Base-by-base conservation (phyloP, 2,113 vertebrate genomes). In the Phodopus roborovskii region DNA sequence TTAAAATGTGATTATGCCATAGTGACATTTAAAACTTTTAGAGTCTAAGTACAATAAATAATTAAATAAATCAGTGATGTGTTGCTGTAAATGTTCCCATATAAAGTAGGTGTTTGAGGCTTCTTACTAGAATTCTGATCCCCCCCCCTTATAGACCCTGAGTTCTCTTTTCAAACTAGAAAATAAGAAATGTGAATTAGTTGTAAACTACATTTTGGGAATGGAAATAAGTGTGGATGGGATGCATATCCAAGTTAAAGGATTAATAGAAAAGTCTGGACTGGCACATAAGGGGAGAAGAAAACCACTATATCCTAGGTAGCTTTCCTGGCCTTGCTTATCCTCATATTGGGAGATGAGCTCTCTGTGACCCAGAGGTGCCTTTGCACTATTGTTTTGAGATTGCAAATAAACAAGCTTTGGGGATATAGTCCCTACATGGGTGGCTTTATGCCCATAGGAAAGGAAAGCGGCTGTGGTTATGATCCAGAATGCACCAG, bases 401-500 rank as follows among this genome's bases (percentile, higher is more conserved):
- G 85, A 93, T 95, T 95, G 71, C 50, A 58, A 68, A 56, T 58
- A 71, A 85, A 86, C 20, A 58, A 77, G 45, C 64, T 26, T n/a
- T 79, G 60, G 50, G 48, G 39, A 3, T 78, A 50, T 56, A 10
- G 5, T 83, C 92, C 86, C 79, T 53, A 36, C n/a, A 81, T 64
- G 36, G 20, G 36, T 60, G 9, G 70, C 84, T 90, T 50, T 50
- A 56, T 97, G 97, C 91, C 77, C 42, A 87, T 70, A 87, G 97
- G 92, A 88, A 96, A 96, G 90, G 90, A 96, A 96, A 97, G 93
- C 94, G 95, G 97, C 97, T 98, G 97, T 58, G 82, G 73, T 97
- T 96, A 74, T 42, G 91, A 95, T 95, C 96, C 91, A 91, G 66
- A 64, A 83, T 79, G 66, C 77, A 36, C 96, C 95, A 96, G 78